Conservation (phyloP, 1,140 invertebrate species). For the Pseudomyrmex sp. region DNA sequence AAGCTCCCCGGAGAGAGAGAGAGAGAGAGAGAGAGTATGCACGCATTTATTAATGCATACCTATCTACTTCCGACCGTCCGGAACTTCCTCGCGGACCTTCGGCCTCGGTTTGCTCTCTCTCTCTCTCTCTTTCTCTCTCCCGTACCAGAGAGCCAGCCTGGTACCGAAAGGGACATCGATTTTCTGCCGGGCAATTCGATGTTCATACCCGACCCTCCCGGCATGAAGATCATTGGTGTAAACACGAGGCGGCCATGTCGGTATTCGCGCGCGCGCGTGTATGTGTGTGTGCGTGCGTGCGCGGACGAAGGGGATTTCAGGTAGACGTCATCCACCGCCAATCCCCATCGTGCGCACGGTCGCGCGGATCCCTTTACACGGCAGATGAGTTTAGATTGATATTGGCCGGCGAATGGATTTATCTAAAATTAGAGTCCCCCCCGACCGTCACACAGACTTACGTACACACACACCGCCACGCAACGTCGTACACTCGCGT, state of each 20-base stretch:
- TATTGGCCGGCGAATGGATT: conserved; percentile 68
- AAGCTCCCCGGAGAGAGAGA: too few relatives aligned
- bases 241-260: conserved; percentile 38
- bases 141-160: conserved; percentile 15
- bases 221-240: conserved; percentile 45
- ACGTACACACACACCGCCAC: not conserved
- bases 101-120: conserved; percentile 11
- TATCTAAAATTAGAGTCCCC: conserved; percentile 73
- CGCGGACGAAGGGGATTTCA: conserved; percentile 35
- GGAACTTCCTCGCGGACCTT: conserved; percentile 46
- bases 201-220: conserved; percentile 62
- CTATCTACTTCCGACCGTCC: conserved; percentile 26
- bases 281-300: not conserved
- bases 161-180: conserved; percentile 70
- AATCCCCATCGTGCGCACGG: not conserved
- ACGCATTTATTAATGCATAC: conserved; percentile 38
- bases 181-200: conserved; percentile 71
- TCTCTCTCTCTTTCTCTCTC: too few relatives aligned
- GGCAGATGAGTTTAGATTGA: conserved; percentile 54
- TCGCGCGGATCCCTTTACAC: conserved; percentile 31
- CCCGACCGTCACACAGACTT: conserved; percentile 40
- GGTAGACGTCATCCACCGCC: conserved; percentile 15
- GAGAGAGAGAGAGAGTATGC: not conserved
- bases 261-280: not conserved
- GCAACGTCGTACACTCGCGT: conserved; percentile 10